Evolutionary conservation across 1,140 invertebrate genomes (phyloP).

Genomic region (Pollicipes pollicipes): DNA sequence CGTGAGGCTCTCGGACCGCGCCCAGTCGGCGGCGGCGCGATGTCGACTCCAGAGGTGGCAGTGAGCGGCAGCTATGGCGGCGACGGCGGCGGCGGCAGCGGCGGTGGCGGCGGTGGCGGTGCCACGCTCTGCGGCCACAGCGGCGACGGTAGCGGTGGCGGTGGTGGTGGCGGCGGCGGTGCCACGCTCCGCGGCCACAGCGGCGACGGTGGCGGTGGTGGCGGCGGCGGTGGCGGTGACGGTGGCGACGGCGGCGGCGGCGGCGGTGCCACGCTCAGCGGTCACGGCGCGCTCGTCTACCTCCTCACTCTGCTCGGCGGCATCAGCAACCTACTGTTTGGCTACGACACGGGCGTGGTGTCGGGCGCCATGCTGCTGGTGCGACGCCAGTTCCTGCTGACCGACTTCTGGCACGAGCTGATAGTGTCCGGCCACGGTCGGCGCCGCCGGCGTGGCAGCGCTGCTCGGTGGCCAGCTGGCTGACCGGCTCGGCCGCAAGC

Average conservation of each 20-base stretch:
- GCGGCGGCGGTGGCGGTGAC: neutral
- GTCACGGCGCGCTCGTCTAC: constrained; percentile 30
- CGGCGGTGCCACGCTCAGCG: constrained; percentile 5
- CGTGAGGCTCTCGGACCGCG: too few species aligned
- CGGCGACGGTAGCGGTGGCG: too few species aligned
- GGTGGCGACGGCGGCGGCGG: neutral
- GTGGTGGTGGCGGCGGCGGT: too few species aligned
- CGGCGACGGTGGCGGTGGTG: too few species aligned
- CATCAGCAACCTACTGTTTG: constrained; percentile 45
- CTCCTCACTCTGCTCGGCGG: constrained; percentile 32
- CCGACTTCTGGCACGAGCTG: constrained; percentile 33
- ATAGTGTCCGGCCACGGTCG: constrained; percentile 35
- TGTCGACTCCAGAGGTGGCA: too few species aligned
- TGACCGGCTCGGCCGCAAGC: constrained; percentile 35
- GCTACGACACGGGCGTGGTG: constrained; percentile 41
- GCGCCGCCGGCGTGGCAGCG: constrained; percentile 33
- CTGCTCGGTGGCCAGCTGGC: constrained; percentile 30
- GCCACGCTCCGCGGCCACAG: constrained; percentile 20
- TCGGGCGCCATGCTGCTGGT: constrained; percentile 41
- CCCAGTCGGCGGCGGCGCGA: too few species aligned
- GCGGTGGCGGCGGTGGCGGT: too few species aligned
- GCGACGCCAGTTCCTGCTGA: constrained; percentile 29
- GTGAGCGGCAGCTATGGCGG: too few species aligned
- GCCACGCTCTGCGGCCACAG: too few species aligned
- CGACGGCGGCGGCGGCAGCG: too few species aligned